Evolutionary conservation across 2,888 invertebrate species (phyloP), one percentile per base, ranked within the genome.

Genomic region (Drosophila engyochracea): DNA sequence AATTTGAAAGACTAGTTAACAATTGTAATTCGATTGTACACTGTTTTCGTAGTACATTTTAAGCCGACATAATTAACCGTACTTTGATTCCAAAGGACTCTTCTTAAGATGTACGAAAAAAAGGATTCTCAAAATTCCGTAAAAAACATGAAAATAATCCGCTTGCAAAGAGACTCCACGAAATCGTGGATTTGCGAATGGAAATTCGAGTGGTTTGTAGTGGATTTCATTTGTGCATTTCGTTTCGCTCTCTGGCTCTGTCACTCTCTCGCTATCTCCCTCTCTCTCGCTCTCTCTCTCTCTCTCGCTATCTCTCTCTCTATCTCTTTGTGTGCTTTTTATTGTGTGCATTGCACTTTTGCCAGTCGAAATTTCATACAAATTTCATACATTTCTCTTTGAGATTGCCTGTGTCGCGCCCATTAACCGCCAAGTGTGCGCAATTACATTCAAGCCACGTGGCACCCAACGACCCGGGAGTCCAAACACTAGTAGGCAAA

Each of bases 381-480:
- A 85, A 89, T 85, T 85, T 85, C 79, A 86, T 90, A 83, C 89
- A 81, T 70, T 81, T 86, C 91, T 86, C 81, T 87, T 83, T 78
- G 74, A 89, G 87, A 83, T 86, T 81, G 91, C 89, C 87, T 70
- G 83, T 86, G 87, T 90, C 90, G 91, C 74, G 72, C 84, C 90
- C 91, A 85, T 91, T 85, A 90, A 89, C 73, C 87, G 84, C 82
- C 85, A 89, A 85, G 85, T 85, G 85, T 76, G 82, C 87, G 75
- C 85, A 85, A 85, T 85, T 85, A 85, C 85, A 90, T 58, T 70
- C 57, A 62, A 71, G 74, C 70, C 76, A 67, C 74, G 69, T 74
- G 74, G 70, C 70, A 59, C 19, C 57, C 57, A 57, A 33, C 64
- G 52, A 69, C 70, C 74, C 62, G 19, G 52, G 35, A 52, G 54